These are phyloP conservation scores for Apostichopus parvimensis DNA, from an alignment of 35 echinoderm and acorn worm genomes.

Conservation along the genomic window DNA sequence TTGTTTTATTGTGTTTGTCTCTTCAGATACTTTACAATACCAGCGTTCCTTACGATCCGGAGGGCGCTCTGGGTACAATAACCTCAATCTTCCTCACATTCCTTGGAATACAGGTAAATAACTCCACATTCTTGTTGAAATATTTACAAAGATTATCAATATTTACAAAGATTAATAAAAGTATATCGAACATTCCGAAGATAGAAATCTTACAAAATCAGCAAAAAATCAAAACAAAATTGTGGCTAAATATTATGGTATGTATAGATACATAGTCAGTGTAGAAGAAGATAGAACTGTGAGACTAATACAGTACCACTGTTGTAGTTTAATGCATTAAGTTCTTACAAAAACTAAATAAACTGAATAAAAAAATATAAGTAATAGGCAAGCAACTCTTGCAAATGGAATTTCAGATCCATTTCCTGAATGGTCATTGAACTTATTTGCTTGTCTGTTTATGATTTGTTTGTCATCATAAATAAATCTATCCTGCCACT, in stretches of 20 bases:
- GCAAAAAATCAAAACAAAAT: neutral
- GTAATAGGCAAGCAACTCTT: no score
- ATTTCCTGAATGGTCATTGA: no score
- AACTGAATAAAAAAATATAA: no score
- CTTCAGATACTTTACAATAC: constrained; percentile 63
- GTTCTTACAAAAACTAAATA: no score
- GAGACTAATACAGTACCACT: no score
- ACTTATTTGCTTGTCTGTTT: neutral
- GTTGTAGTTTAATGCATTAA: no score
- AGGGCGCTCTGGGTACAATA: constrained; percentile 84
- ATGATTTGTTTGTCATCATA: neutral
- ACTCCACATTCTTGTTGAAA: neutral
- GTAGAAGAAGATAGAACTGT: no score
- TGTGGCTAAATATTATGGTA: no score
- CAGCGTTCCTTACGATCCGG: constrained; percentile 75
- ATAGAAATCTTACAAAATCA: no score
- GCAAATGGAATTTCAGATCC: no score
- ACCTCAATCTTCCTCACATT: constrained; percentile 84
- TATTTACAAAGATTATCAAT: neutral
- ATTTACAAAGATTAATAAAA: neutral
- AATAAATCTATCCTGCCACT: no score
- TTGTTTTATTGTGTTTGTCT: neutral
- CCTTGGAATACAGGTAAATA: constrained; percentile 85
- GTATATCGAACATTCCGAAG: neutral
- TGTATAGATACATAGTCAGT: no score